These are phyloP conservation scores for Malthinus flaveolus DNA, from an alignment of 2,888 invertebrate genomes.

Conservation along the genomic window DNA sequence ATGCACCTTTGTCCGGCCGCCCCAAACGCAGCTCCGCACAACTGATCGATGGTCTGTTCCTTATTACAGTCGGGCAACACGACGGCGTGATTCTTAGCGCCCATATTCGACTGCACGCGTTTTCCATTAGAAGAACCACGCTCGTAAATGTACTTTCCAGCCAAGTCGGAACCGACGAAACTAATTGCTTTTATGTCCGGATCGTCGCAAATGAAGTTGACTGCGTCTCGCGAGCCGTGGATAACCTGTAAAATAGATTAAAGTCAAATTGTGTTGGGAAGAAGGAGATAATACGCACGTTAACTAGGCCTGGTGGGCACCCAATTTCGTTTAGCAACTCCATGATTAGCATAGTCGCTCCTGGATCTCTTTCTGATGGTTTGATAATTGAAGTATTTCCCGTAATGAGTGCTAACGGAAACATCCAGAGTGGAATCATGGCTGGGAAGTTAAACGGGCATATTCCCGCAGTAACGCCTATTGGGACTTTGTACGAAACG, in stretches of 20 bases:
- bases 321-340: constrained; percentile 93
- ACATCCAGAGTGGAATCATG: constrained; percentile 99
- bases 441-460: constrained; percentile 99
- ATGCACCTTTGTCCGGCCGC: constrained; percentile 99
- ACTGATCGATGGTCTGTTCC: constrained; percentile 90
- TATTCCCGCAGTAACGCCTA: constrained; percentile 93
- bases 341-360: constrained; percentile 93
- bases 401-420: constrained; percentile 81
- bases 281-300: constrained; percentile 59
- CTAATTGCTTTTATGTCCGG: constrained; percentile 96
- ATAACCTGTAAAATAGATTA: constrained; percentile 63
- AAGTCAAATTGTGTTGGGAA: background rate
- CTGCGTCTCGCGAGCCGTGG: constrained; percentile 92
- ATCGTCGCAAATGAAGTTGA: constrained; percentile 96
- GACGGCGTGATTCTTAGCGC: constrained; percentile 98
- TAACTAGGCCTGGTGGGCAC: constrained; percentile 94
- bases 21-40: constrained; percentile 92
- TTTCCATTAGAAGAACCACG: constrained; percentile 88
- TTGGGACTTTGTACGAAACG: constrained; percentile 84
- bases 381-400: constrained; percentile 95
- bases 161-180: constrained; percentile 96
- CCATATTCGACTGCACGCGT: constrained; percentile 96
- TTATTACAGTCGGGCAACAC: constrained; percentile 98
- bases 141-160: constrained; percentile 95
- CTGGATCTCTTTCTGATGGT: constrained; percentile 98